Evolutionary conservation across 2,113 vertebrate genomes (phyloP).

Genomic region (Bos javanicus): DNA sequence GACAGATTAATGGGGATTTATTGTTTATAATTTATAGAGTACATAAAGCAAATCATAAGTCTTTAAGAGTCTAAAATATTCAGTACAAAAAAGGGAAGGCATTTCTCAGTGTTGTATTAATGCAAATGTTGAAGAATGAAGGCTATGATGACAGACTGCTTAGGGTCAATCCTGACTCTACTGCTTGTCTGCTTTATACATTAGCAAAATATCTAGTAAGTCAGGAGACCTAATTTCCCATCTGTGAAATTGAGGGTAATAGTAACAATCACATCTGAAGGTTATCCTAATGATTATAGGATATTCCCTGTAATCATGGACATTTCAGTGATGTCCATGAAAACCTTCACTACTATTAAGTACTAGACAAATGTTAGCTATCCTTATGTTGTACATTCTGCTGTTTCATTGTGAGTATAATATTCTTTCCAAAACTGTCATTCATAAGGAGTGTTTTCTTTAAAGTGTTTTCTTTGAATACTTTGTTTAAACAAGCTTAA

Average conservation of each 20-base stretch:
- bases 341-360: neutral
- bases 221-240: neutral
- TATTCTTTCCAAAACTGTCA: neutral
- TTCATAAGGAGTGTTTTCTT: neutral
- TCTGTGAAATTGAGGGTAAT: neutral
- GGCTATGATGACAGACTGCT: neutral
- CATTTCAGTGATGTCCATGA: neutral
- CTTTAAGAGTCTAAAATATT: neutral
- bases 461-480: neutral
- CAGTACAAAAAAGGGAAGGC: neutral
- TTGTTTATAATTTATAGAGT: neutral
- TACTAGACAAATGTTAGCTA: neutral
- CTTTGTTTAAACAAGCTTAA: neutral
- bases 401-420: neutral
- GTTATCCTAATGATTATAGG: neutral
- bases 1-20: neutral
- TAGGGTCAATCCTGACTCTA: neutral
- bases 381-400: neutral
- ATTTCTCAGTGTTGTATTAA: neutral
- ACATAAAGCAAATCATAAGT: neutral
- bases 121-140: neutral
- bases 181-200: neutral
- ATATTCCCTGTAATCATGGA: neutral
- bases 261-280: neutral
- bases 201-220: neutral